A percentile compares a stretch with the other conserved stretches of the same genome.
Evolutionary conservation across 2,888 invertebrate species (phyloP).

Genomic region (Callyntrura sp.): DNA sequence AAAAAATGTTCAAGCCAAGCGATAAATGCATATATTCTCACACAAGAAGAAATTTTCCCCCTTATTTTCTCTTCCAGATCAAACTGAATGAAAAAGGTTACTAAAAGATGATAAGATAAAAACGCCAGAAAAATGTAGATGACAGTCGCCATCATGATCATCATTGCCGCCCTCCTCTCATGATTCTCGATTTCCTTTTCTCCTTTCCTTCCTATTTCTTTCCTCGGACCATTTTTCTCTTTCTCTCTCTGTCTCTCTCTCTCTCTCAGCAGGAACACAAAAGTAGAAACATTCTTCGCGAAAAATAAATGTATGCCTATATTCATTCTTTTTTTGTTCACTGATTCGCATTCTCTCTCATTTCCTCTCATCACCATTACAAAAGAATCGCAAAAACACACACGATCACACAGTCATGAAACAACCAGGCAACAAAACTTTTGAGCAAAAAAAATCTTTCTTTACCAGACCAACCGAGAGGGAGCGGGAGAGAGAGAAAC

Average conservation of each 20-base stretch:
- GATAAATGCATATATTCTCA: neutral
- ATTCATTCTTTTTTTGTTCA: neutral
- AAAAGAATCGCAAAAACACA: neutral
- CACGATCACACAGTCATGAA: no score
- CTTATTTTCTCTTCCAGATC: neutral
- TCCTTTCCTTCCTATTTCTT: neutral
- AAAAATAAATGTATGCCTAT: neutral
- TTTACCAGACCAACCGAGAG: neutral
- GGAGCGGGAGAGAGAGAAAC: neutral
- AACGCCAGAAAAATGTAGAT: constrained; percentile 1
- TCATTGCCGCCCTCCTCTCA: neutral
- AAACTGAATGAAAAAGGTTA: neutral
- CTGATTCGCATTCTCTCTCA: neutral
- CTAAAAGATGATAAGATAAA: constrained; percentile 9
- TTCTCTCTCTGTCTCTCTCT: neutral
- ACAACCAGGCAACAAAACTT: constrained; percentile 8
- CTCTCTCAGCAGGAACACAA: neutral
- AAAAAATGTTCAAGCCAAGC: neutral
- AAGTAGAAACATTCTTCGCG: neutral
- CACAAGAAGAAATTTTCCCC: no score
- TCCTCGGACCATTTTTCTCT: neutral
- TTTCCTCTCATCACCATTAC: constrained; percentile 25
- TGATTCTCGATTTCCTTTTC: neutral
- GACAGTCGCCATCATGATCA: constrained; percentile 28
- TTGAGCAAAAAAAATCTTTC: neutral